Conservation (phyloP, 2,888 invertebrate species). For the Deroplatys truncata region DNA sequence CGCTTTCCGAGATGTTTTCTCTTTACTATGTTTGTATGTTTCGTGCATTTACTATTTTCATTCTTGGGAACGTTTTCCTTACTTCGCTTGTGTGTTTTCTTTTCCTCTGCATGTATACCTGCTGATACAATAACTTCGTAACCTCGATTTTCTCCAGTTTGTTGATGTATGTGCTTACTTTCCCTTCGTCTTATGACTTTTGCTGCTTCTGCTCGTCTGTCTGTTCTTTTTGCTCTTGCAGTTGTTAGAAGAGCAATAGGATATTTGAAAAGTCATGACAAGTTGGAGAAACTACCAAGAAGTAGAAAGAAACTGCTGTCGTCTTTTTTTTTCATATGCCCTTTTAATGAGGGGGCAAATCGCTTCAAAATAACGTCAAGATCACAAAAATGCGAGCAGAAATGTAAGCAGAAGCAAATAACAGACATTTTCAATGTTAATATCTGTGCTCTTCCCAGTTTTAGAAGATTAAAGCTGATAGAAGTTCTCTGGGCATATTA, state of each 20-base stretch:
- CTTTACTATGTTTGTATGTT: no score
- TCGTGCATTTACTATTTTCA: no score
- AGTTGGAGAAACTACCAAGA: background rate
- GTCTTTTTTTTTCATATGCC: background rate
- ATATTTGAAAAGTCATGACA: background rate
- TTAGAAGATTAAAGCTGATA: no score
- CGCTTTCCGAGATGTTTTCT: background rate
- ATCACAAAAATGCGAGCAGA: background rate
- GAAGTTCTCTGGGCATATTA: no score
- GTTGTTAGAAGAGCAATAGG: background rate
- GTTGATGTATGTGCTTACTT: background rate
- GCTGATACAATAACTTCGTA: background rate
- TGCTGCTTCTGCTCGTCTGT: no score
- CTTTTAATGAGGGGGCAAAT: background rate
- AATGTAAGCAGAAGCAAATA: background rate
- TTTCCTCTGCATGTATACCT: background rate
- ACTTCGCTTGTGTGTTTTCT: background rate
- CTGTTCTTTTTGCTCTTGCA: background rate
- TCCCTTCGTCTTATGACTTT: background rate
- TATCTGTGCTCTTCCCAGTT: no score
- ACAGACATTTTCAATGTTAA: background rate
- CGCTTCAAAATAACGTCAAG: background rate
- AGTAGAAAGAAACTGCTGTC: background rate
- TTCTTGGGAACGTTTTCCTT: background rate
- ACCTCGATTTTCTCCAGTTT: background rate